Base-by-base conservation (phyloP, 2,888 invertebrate genomes). In the Andrena minutula region DNA sequence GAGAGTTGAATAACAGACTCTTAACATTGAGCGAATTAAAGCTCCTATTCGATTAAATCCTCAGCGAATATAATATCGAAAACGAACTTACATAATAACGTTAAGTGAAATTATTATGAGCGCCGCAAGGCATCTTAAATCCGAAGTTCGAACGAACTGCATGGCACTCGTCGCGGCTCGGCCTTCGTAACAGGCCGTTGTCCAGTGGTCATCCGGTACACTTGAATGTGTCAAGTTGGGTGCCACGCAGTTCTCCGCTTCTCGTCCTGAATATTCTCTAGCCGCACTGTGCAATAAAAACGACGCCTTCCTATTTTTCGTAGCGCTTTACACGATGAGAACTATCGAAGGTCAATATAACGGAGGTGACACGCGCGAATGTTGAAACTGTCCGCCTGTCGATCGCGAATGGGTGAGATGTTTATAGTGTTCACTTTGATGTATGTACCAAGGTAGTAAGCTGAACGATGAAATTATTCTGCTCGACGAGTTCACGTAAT, bases 401-500 rank as follows among this genome's bases (percentile, higher is more conserved):
- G 16, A 16, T 5, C 16, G 49, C 20, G 30, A 75, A 64, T 20
- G 12, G 66, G 66, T 68, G 79, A 83, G 47, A 83, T 83, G 79
- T 83, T 82, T 63, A 71, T 61, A 47, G 56, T 35, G 41, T 60
- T 63, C 56, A 83, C 51, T 56, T 79, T 79, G 65, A 87, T 78
- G 86, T 79, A 83, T 80, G 85, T 80, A 74, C 78, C 80, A 72
- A 85, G 85, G 82, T 78, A 87, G 63, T 77, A 83, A 76, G 47
- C 63, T 76, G 49, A 85, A 83, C 47, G 75, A 87, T 80, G 87
- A 78, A 41, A 74, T 71, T 71, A 75, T 79, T 60, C 56, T 82
- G 53, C 85, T 86, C 69, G 85, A 86, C 65, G 85, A 79, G 72
- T 85, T 83, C 75, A 87, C 79, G 53, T 85, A 79, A 86, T 63